Evolutionary conservation across 2,113 vertebrate genomes (phyloP).

Genomic region (Amazona vittata): DNA sequence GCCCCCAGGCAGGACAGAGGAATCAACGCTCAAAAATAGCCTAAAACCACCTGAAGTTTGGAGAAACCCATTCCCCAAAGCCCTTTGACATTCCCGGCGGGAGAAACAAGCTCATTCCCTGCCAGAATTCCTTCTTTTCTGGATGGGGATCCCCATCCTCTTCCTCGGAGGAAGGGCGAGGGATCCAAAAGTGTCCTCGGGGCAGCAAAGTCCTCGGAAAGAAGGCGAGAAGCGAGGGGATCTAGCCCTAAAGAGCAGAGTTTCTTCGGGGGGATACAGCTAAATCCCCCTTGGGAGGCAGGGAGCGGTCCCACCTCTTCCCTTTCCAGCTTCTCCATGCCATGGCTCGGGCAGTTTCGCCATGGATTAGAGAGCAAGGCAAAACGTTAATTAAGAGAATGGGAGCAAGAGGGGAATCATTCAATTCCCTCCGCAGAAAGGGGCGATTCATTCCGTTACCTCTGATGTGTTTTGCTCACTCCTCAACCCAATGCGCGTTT

Average conservation of each 20-base stretch:
- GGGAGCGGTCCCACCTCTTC: background rate
- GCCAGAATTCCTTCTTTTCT: background rate
- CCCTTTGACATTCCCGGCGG: background rate
- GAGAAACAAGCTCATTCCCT: background rate
- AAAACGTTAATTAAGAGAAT: background rate
- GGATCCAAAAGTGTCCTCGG: background rate
- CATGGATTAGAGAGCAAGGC: background rate
- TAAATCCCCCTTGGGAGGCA: background rate
- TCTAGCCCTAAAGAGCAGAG: background rate
- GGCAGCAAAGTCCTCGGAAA: background rate
- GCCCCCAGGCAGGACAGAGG: no score
- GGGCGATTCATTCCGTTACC: background rate
- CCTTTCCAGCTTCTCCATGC: background rate
- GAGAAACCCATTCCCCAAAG: background rate
- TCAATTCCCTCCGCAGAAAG: background rate
- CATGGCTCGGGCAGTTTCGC: background rate
- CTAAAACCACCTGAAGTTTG: background rate
- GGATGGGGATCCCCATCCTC: background rate
- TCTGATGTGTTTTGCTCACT: background rate
- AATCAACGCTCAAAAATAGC: background rate
- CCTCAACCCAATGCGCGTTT: background rate
- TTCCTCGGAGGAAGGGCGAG: background rate
- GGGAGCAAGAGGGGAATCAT: background rate
- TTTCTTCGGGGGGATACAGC: background rate
- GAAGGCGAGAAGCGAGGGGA: background rate